Conservation (phyloP, 2,888 invertebrate species). For the Polymixis lichenea region DNA sequence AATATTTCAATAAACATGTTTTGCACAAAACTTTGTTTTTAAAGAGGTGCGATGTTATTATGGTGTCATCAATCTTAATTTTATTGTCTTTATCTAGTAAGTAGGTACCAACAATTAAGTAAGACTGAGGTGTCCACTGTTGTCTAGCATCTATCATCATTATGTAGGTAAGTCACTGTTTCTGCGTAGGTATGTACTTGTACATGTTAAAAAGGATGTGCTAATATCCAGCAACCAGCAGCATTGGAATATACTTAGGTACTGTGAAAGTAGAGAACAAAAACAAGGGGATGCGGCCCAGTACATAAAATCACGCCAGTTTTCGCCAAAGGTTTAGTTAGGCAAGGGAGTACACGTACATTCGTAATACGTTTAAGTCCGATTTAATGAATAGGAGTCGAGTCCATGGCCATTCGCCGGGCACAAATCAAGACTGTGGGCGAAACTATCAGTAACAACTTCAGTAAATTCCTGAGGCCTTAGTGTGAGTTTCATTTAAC, state of each 20-base stretch:
- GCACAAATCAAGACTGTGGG: not conserved
- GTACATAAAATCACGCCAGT: not conserved
- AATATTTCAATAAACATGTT: constrained; percentile 27
- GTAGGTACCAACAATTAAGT: not conserved
- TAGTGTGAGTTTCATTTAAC: too few species aligned
- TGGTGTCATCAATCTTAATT: not conserved
- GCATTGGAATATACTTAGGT: too few species aligned
- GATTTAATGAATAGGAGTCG: not conserved
- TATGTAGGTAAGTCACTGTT: not conserved
- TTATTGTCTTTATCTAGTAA: not conserved
- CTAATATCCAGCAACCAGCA: not conserved
- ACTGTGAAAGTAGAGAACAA: too few species aligned
- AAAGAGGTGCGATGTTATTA: not conserved
- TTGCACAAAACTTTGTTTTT: constrained; percentile 12
- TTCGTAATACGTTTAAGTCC: not conserved
- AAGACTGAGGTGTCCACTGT: not conserved
- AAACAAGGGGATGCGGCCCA: too few species aligned
- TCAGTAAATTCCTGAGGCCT: not conserved
- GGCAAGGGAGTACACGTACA: not conserved
- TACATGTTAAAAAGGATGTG: not conserved
- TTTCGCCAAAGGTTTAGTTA: not conserved
- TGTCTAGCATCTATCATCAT: not conserved
- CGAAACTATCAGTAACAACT: too few species aligned
- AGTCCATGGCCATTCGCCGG: not conserved
- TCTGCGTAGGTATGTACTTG: not conserved